A percentile compares a stretch with the other conserved stretches of the same genome.
phyloP scores from a whole-genome alignment of 2,797 vertebrate species.

The Molossus molossus region DNA sequence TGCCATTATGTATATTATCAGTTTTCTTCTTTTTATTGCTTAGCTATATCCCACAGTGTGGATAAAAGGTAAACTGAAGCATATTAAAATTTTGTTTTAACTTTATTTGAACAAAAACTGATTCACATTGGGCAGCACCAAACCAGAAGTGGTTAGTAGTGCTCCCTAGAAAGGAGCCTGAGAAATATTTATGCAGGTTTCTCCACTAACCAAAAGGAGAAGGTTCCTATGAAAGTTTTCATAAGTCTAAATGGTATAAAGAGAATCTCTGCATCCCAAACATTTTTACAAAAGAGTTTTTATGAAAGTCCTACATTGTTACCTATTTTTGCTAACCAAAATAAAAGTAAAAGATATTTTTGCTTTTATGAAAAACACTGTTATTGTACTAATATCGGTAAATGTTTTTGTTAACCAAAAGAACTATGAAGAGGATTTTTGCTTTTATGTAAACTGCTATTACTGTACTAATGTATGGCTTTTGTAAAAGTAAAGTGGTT shows the following conservation, averaged over 20 bases:
- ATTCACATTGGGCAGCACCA: neutral
- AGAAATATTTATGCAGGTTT: neutral
- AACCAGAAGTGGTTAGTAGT: neutral
- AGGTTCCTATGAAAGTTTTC: neutral
- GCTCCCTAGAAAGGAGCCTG: neutral
- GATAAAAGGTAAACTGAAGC: neutral
- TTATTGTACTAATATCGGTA: neutral
- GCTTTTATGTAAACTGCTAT: neutral
- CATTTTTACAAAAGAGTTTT: neutral
- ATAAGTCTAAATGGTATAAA: neutral
- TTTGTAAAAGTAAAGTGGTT: neutral
- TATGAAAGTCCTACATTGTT: neutral
- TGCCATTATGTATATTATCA: neutral
- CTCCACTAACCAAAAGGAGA: neutral
- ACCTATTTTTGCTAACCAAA: neutral
- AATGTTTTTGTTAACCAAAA: neutral
- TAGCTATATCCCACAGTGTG: neutral
- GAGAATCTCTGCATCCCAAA: neutral
- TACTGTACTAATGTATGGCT: neutral
- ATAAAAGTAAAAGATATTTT: neutral
- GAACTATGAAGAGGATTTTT: neutral
- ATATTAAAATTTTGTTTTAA: neutral
- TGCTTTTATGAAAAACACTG: neutral
- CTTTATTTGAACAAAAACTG: neutral
- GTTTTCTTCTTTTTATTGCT: neutral